A percentile compares a stretch with the other conserved stretches of the same genome.
Conservation (phyloP, 2,888 invertebrate genomes). For the Labia minor region DNA sequence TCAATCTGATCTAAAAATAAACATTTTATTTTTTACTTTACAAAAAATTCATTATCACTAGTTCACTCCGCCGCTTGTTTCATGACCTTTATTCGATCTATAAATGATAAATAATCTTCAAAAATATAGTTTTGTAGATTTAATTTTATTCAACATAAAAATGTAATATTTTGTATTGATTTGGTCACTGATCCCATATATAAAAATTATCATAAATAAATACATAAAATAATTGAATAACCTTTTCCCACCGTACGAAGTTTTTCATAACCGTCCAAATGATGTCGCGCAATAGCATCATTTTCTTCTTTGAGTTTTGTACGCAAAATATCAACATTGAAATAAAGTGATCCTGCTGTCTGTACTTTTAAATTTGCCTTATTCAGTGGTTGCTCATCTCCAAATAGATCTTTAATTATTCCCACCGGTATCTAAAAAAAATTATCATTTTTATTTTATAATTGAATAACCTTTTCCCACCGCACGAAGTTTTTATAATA, state of each 20-base stretch:
- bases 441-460: constrained; percentile 14
- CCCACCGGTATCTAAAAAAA: constrained; percentile 28
- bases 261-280: constrained; percentile 43
- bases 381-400: constrained; percentile 22
- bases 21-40: no score
- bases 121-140: no score
- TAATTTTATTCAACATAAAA: no score
- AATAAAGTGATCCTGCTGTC: constrained; percentile 30
- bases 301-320: constrained; percentile 24
- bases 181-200: no score
- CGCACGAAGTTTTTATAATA: constrained; percentile 42
- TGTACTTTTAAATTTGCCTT: constrained; percentile 20
- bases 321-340: constrained; percentile 28
- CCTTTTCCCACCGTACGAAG: constrained; percentile 52
- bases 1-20: no score
- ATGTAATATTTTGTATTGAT: no score
- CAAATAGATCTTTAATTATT: constrained; percentile 28
- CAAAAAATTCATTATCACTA: no score
- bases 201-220: no score
- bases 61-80: no score
- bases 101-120: no score
- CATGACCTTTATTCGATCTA: no score
- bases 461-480: constrained; percentile 46
- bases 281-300: constrained; percentile 18
- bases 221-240: constrained; percentile 29